A percentile compares a stretch with the other conserved stretches of the same genome.
These are phyloP conservation scores for Lepisosteus osseus DNA, from an alignment of 2,113 vertebrate species.

Conservation along the genomic window DNA sequence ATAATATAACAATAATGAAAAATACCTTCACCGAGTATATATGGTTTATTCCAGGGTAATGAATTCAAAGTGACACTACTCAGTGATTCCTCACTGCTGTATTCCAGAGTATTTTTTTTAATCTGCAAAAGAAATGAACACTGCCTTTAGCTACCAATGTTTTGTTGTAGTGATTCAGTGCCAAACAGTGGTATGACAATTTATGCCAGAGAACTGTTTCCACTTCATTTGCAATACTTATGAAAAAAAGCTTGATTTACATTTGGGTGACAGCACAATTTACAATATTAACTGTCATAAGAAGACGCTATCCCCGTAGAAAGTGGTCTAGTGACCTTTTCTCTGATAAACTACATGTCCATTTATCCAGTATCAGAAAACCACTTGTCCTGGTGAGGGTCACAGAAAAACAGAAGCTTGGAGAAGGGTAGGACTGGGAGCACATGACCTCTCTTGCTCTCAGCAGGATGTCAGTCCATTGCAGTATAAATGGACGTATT, in stretches of 20 bases:
- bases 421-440: no score
- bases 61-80: conserved; percentile 22
- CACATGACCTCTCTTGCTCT: no score
- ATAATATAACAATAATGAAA: conserved; percentile 35
- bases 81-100: conserved; percentile 1
- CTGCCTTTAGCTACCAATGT: background rate
- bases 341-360: no score
- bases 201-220: background rate
- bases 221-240: background rate
- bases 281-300: no score
- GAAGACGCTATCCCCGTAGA: no score
- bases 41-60: conserved; percentile 25
- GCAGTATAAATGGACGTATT: no score
- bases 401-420: no score
- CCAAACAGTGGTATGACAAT: background rate
- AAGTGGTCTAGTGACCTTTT: no score
- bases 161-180: background rate
- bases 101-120: conserved; percentile 8
- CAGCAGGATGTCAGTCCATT: no score
- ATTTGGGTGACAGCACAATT: no score
- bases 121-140: conserved; percentile 13
- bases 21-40: background rate
- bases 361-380: no score
- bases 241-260: background rate
- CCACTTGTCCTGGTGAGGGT: no score